Evolutionary conservation across 2,888 invertebrate genomes (phyloP), one percentile per base, ranked within the genome.

Genomic region (Argyresthia goedartella): DNA sequence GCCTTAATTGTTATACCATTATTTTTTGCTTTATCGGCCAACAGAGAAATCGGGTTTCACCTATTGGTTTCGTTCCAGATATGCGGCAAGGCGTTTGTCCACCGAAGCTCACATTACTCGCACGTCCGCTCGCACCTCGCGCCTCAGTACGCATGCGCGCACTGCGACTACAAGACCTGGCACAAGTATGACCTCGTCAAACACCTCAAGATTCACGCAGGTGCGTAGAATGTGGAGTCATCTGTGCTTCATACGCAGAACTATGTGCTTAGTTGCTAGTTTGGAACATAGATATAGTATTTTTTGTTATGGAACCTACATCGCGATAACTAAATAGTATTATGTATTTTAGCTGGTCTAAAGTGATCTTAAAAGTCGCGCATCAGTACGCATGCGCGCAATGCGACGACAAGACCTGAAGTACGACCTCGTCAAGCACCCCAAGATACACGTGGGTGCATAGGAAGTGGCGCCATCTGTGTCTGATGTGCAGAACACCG

Each of bases 401-500:
- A 10, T 81, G 81, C 57, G 74, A 72, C 51, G 80, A 80, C 59
- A 61, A 59, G 10, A 71, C 76, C 0, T 64, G 64, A 78, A 74
- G 41, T 57, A 66, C 10, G 80, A 80, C 50, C 60, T 81, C 1
- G 60, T 57, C 51, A 80, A 77, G 47, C 81, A 81, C n/a, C 46
- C 69, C 0, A 55, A 66, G 1, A 71, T 72, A 57, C 81, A 81
- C 47, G 67, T 65, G 0, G 79, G 81, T 76, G 10, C 25, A 8
- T 39, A 25, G 25, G 6, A 25, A 4, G 25, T 25, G 25, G 25
- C 25, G 6, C 25, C 25, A 25, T 25, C 25, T 25, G 25, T 25
- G 25, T 25, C 6, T 25, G 3, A 25, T 25, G 6, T 4, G 25
- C 25, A 4, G 6, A 6, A 6, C 6, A 4, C 2, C n/a, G n/a